Base-by-base conservation (phyloP, 2,797 vertebrate species). In the Sciaenops ocellatus region DNA sequence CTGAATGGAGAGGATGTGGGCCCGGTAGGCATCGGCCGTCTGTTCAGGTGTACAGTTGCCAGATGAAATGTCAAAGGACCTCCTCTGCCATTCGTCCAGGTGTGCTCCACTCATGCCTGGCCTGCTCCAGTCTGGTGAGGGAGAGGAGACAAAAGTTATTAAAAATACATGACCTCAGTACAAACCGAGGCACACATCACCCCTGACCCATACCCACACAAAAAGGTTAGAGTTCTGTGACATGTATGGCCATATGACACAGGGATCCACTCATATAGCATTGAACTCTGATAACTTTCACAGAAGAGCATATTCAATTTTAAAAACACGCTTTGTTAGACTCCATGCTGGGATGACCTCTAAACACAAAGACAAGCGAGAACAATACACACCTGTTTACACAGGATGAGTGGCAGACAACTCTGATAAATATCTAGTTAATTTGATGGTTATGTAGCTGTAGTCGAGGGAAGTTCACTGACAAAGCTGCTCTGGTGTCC, bases 51-150 rank as follows among this genome's bases (percentile, higher is more conserved):
- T 94, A 85, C 95, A 95, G 72, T 80, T 95, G 94, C 94, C 96
- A 93, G 97, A 98, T 42, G 94, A 96, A 94, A 97, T 93, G 88
- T 95, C 93, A 93, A 98, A 98, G 95, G 96, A 95, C 96, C 97
- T 96, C 89, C 93, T 95, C 94, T 98, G 97, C 97, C 98, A 99
- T 84, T 98, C 96, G 24, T 95, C 97, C 94, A 98, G 95, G 94
- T 99, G 96, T 90, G 95, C 76, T 0, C 85, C 77, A 82, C 94
- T 95, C 93, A 94, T 95, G 89, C 92, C 80, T 93, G 95, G 94
- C 95, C 97, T 97, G 78, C 85, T 93, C 80, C 84, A 84, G 83
- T 81, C 67, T 94, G 89, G 90, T 85, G 12, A 78, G 93, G 92
- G 93, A 86, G 83, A 85, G 80, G 91, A 92, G 77, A 93, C 41